Evolutionary conservation across 2,888 invertebrate genomes (phyloP), one percentile per base, ranked within the genome.

Genomic region (Spilosoma lubricipeda): DNA sequence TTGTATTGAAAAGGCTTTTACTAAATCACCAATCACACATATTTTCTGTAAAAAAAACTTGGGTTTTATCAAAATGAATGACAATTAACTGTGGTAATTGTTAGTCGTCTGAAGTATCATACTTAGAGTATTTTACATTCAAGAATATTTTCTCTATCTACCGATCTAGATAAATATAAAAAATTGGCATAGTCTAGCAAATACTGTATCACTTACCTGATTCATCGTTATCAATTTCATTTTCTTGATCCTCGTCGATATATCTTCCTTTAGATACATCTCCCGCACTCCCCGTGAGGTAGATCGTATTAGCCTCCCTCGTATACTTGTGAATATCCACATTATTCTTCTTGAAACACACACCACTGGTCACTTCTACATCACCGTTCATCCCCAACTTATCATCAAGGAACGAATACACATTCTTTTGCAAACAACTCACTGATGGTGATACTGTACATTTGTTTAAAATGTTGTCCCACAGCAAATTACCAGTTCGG

Each of bases 341-440:
- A 83, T 96, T 95, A 88, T 97, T 97, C 84, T 96, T 97, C 79
- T 95, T 97, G 87, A 98, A 97, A 70, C 96, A 94, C 87, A 97
- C 90, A 84, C 97, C 96, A 89, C 97, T 96, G 76, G 97, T 96
- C 30, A 98, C 94, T 82, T 97, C 97, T 30, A 97, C 95, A 89
- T 98, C 97, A 86, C 96, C 96, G 39, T 94, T 94, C 65, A 96
- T 95, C 66, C 96, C 96, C 71, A 98, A 93, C 42, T 97, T 97
- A 48, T 96, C 96, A 82, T 97, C 97, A 78, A 98, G 91, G 86
- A 97, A 98, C n/a, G 96, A 94, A 87, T 97, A 97, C 52, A 98
- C 97, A 87, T 97, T 98, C 86, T 97, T 97, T 86, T 98, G 97
- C 74, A 98, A 97, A 89, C 98, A 98, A 81, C 97, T 96, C 87